Evolutionary conservation across 2,797 vertebrate genomes (phyloP), one percentile per base, ranked within the genome.

Genomic region (Naso thynnoides): DNA sequence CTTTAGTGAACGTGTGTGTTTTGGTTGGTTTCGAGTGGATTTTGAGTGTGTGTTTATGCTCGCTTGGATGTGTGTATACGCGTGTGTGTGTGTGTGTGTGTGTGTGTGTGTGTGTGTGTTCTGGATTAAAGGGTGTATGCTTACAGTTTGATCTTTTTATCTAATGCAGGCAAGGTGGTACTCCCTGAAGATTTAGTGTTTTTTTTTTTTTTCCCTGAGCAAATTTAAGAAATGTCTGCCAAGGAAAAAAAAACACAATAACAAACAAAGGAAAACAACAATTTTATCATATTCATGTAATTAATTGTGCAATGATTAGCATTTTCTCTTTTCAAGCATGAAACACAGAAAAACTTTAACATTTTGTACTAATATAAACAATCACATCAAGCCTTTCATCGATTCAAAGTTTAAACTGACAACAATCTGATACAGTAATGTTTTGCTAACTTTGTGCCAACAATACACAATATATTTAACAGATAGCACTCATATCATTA

Each of bases 141-240:
- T 90, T 91, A 83, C 69, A 85, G 89, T 93, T 93, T 92, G 88
- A 93, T 94, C 89, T 94, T 88, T 90, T 92, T 86, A 86, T 93
- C 88, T 90, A 90, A 90, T 83, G 86, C 85, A 90, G 88, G 89
- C 81, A 87, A 92, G 89, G 88, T 88, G 82, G 82, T 88, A 89
- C 85, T 94, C 93, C 92, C 93, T 80, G 71, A 92, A 89, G 94
- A 89, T 79, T 90, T 78, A 0, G 8, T 54, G 81, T 85, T 82
- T 87, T 82, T 29, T 39, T 27, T 53, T 53, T 83, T 88, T 87
- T 83, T 56, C 79, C 82, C 85, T 36, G 68, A 86, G 79, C 88
- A 91, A 87, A 92, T 90, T 88, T 86, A 92, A 89, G 71, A 88
- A 90, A 89, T 83, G 76, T 85, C 87, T 87, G 81, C 76, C n/a